Base-by-base conservation (phyloP, 2,888 invertebrate species). In the Branchipolynoe longqiensis region DNA sequence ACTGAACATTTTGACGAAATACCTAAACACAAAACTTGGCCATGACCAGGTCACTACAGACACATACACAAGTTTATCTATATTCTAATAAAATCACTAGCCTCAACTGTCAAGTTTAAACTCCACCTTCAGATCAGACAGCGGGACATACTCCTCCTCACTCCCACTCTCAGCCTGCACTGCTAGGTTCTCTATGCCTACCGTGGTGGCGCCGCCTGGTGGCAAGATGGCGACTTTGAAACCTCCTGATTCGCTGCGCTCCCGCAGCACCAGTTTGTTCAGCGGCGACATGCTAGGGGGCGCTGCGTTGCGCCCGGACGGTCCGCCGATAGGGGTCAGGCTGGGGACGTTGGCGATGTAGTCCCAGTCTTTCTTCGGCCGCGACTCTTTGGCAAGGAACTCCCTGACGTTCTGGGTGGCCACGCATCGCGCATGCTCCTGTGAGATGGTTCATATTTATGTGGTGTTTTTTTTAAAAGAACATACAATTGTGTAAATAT, bases 301-400 rank as follows among this genome's bases (percentile, higher is more conserved):
- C 25, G 14, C 36, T n/a, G n/a, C 56, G 28, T 62, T 3, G 22
- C 12, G 25, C 2, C 69, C 69, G 22, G 22, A 33, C 1, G 69
- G 69, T 14, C 69, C 69, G 36, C 38, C 36, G 14, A 22, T 69
- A 36, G 69, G 69, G 0, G 69, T 69, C 38, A 69, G 36, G 38
- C 69, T 69, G n/a, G 69, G 69, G 14, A 69, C 69, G 38, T 69
- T 33, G 33, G 69, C 33, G 38, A 69, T 69, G 69, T 69, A 69
- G 69, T 69, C 69, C 69, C 69, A 69, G 69, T 69, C 69, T 22
- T 38, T 69, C 69, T 69, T 69, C 12, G 33, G 14, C 2, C 69
- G 69, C 0, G 69, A 69, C 38, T 69, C 69, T 33, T 33, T 38
- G 33, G 69, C 69, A 1, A 69, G 36, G 38, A 69, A 69, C 18